Evolutionary conservation across 1,140 invertebrate species (phyloP).

Genomic region (Zaprionus capensis): DNA sequence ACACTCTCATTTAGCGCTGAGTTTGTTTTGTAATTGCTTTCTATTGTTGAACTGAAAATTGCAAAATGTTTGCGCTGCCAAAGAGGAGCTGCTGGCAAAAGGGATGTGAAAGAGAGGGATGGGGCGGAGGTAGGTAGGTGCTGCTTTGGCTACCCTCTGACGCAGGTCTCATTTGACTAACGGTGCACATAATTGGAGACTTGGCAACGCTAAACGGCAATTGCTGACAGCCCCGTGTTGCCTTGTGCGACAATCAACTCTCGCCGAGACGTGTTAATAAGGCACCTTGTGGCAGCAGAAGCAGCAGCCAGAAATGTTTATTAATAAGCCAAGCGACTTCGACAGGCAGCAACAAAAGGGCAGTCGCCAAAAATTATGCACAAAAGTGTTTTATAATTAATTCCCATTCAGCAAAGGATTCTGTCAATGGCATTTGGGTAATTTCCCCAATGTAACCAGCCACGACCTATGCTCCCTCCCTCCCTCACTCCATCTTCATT

Average conservation of each 20-base stretch:
- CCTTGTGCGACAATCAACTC: constrained; percentile 51
- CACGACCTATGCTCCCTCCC: background rate
- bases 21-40: constrained; percentile 82
- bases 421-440: constrained; percentile 53
- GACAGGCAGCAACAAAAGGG: constrained; percentile 1
- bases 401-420: constrained; percentile 36
- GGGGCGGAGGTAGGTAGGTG: constrained; percentile 3
- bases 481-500: background rate
- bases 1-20: constrained; percentile 77
- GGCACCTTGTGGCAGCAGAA: constrained; percentile 28
- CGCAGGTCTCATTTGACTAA: constrained; percentile 60
- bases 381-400: constrained; percentile 78
- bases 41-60: constrained; percentile 80
- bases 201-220: constrained; percentile 72
- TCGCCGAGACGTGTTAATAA: constrained; percentile 50
- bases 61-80: constrained; percentile 72
- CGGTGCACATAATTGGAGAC: constrained; percentile 75
- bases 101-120: background rate
- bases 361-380: constrained; percentile 54
- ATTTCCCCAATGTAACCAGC: constrained; percentile 29
- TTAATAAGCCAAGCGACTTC: constrained; percentile 47
- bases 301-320: constrained; percentile 39
- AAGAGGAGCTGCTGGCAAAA: background rate
- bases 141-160: background rate
- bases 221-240: constrained; percentile 52